Base-by-base conservation (phyloP, 2,888 invertebrate genomes). In the Orthosia cruda region DNA sequence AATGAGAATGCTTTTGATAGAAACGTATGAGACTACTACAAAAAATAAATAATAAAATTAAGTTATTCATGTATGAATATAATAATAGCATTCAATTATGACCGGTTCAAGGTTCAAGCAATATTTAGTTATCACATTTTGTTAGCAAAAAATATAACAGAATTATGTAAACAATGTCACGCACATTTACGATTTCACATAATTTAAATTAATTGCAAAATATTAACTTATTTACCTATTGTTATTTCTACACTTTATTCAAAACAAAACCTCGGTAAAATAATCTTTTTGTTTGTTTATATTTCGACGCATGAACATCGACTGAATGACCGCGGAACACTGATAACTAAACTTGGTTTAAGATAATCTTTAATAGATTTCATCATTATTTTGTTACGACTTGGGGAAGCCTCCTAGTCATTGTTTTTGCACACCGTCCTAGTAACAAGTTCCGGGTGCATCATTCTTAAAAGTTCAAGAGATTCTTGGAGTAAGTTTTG, bases 241-340 rank as follows among this genome's bases (percentile, higher is more conserved):
- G 16, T 4, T 67, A 16, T 64, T n/a, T 23, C 2, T 13, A 62
- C 65, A 81, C 75, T 57, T 47, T 20, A 23, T 64, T 63, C 0
- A 49, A 52, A n/a, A n/a, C 16, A 11, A 2, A 52, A 55, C 3
- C 20, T 55, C n/a, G 7, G 18, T 50, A 54, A 40, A 26, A 11
- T 26, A 49, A n/a, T 50, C 1, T 50, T 16, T 7, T 50, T 47
- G 23, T 58, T 50, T 62, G 12, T 59, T 26, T 57, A 18, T n/a
- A 20, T 55, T 50, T 61, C 61, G 70, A 83, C 85, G 61, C 82
- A 84, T 49, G 81, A 68, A 73, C 72, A 84, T 72, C 85, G 85
- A 76, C 40, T 61, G 85, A 84, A 73, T 67, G 67, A 49, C 49
- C 81, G 67, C 85, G 85, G 67, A 61, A 67, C 23, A 83, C 82